Conservation (phyloP, 2,888 invertebrate species). For the Julus scandinavius region DNA sequence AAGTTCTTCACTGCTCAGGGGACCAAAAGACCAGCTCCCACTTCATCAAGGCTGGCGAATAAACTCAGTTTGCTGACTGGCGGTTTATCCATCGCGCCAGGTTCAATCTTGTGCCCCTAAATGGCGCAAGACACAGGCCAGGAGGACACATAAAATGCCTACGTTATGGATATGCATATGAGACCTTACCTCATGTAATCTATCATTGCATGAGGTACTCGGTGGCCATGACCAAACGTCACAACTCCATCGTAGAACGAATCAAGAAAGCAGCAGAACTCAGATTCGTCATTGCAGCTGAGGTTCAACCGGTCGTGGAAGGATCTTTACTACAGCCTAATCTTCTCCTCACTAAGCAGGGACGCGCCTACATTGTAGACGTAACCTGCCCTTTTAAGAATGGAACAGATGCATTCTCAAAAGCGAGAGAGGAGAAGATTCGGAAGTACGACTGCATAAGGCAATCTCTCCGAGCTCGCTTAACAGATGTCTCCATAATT, state of each 20-base stretch:
- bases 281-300: not conserved
- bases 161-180: not conserved
- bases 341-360: not conserved
- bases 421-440: constrained; percentile 6
- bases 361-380: not conserved
- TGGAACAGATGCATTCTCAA: not conserved
- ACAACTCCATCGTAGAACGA: too few species aligned
- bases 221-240: not conserved
- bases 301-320: too few species aligned
- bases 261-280: too few species aligned
- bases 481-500: not conserved
- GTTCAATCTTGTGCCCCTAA: constrained; percentile 61
- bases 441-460: not conserved
- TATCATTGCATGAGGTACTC: constrained; percentile 24
- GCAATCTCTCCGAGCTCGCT: not conserved
- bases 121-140: constrained; percentile 53
- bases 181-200: constrained; percentile 39
- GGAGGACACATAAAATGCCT: not conserved
- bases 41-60: constrained; percentile 45
- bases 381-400: not conserved
- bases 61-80: constrained; percentile 63
- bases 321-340: not conserved
- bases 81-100: constrained; percentile 64
- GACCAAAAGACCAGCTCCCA: constrained; percentile 59
- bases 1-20: too few species aligned